phyloP scores from a whole-genome alignment of 2,797 vertebrate genomes.

The Taenioides sp. region DNA sequence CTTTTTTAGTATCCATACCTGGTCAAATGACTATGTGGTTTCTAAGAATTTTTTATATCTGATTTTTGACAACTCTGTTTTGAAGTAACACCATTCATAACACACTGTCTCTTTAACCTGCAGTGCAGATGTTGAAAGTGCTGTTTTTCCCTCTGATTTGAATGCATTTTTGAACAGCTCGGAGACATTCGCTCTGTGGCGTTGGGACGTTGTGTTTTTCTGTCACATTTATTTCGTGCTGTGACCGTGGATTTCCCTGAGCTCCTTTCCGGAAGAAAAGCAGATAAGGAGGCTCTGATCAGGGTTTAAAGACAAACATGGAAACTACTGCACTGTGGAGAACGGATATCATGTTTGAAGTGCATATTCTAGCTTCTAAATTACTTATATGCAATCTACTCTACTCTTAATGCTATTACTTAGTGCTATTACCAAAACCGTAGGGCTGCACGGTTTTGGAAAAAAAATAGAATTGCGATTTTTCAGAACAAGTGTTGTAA shows the following conservation, averaged over 20 bases:
- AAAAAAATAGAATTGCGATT: too few relatives aligned
- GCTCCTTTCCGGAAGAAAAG: slow-evolving; percentile 5
- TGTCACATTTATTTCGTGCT: slow-evolving; percentile 9
- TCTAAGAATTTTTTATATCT: neutral
- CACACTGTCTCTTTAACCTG: neutral
- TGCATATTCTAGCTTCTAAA: neutral
- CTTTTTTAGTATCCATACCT: too few relatives aligned
- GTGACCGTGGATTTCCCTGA: slow-evolving; percentile 19
- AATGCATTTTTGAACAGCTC: slow-evolving; percentile 45
- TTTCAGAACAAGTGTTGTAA: too few relatives aligned
- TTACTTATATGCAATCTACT: neutral
- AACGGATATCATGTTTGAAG: neutral
- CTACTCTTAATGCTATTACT: neutral
- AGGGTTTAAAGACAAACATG: neutral
- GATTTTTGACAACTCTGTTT: neutral
- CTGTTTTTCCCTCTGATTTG: slow-evolving; percentile 25
- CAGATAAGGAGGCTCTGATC: neutral
- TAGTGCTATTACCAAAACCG: too few relatives aligned
- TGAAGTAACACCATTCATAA: neutral
- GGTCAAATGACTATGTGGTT: too few relatives aligned
- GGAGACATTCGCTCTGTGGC: slow-evolving; percentile 25
- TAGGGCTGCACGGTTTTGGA: too few relatives aligned
- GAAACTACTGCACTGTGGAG: neutral
- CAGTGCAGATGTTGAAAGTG: slow-evolving; percentile 20
- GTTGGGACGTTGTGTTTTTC: neutral